Conservation (phyloP, 2,797 vertebrate species). For the Scolopax bukidnonensis region DNA sequence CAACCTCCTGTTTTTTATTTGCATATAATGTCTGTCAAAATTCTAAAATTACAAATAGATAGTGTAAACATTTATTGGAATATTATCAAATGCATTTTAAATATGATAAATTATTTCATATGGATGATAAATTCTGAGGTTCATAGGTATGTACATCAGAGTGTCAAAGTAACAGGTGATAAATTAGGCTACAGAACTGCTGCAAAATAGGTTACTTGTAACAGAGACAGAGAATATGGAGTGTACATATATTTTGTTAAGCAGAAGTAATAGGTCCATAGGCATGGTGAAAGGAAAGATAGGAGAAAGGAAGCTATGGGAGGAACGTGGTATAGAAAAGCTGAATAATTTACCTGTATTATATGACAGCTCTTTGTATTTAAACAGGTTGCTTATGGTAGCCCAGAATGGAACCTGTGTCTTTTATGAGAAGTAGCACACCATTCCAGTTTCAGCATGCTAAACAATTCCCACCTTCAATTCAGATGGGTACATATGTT, state of each 20-base stretch:
- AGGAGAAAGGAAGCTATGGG: not conserved
- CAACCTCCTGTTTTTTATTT: not conserved
- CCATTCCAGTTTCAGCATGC: not conserved
- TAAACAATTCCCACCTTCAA: slow-evolving; percentile 53
- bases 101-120: not conserved
- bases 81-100: not conserved
- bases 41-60: not conserved
- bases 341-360: not conserved
- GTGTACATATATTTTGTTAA: not conserved
- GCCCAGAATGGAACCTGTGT: not conserved
- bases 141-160: not conserved
- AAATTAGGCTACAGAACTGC: not conserved
- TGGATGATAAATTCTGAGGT: not conserved
- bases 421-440: not conserved
- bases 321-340: not conserved
- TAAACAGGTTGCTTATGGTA: not conserved
- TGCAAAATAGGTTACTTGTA: not conserved
- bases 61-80: not conserved
- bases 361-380: not conserved
- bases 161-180: not conserved
- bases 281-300: not conserved
- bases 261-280: not conserved
- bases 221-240: not conserved
- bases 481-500: slow-evolving; percentile 43
- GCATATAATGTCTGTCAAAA: not conserved